These are phyloP conservation scores for Corynorhinus townsendii DNA, from an alignment of 2,113 vertebrate species.

Conservation along the genomic window DNA sequence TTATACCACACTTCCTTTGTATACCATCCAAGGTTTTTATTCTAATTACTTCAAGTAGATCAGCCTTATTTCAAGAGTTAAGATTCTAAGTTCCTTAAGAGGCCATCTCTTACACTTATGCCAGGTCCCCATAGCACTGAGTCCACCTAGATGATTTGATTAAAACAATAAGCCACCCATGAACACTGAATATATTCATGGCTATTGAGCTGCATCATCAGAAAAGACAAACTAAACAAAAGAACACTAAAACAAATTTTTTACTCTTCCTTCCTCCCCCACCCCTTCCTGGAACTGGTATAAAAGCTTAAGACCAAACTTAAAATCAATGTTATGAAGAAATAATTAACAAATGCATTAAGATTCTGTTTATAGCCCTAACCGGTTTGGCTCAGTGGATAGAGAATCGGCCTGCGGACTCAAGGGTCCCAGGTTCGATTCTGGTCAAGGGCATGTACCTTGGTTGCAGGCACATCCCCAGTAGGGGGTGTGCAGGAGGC, in stretches of 20 bases:
- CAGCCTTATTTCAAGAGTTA: background rate
- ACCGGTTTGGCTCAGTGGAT: too few relatives aligned
- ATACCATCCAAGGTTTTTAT: background rate
- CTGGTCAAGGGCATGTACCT: too few relatives aligned
- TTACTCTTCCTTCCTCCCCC: background rate
- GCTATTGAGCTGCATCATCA: background rate
- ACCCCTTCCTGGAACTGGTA: background rate
- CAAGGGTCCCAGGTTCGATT: too few relatives aligned
- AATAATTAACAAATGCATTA: background rate
- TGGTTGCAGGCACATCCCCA: too few relatives aligned
- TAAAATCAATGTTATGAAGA: background rate
- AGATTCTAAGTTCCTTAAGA: background rate
- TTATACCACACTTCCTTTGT: background rate
- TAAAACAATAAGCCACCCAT: background rate
- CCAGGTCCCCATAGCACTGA: background rate
- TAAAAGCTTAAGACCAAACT: background rate
- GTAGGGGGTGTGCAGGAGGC: too few relatives aligned
- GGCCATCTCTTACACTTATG: background rate
- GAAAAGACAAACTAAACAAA: background rate
- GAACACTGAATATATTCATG: background rate
- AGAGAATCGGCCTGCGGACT: too few relatives aligned
- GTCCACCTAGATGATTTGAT: background rate
- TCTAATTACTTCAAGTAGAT: background rate
- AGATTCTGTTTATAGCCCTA: background rate
- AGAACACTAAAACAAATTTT: background rate